Evolutionary conservation across 2,888 invertebrate species (phyloP), one percentile per base, ranked within the genome.

Genomic region (Synanthedon myopaeformis): DNA sequence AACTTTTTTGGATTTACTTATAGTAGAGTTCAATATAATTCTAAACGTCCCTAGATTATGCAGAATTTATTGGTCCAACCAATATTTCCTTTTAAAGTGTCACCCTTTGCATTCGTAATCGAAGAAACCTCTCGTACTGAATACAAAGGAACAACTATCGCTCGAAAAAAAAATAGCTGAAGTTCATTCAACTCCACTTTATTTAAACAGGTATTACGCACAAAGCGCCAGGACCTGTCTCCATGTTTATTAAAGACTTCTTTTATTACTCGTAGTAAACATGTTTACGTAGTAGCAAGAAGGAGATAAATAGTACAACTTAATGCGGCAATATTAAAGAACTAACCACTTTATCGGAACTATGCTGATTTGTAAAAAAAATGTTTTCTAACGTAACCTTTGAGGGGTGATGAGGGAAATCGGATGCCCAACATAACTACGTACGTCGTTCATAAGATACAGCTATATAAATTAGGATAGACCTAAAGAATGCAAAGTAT

Each of bases 31-130:
- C 12, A n/a, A 42, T 42, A 13, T 13, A 42, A 42, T 13, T 45
- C 45, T 14, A 45, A 14, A 45, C 45, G 45, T 45, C 13, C 45
- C 53, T 61, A 59, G 58, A 55, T 59, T 59, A 60, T 60, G 65
- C 62, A 59, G 63, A 49, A 67, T 60, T 65, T 61, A 67, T 66
- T 69, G 69, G 64, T 66, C 64, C 64, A 67, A 63, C 71, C 79
- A 76, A 82, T 85, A 83, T 85, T 82, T 84, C 84, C 85, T 85
- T 85, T 81, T 81, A 82, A 35, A 73, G 79, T 74, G 74, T 73
- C 73, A 74, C 77, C 76, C 76, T 77, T 80, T 82, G 87, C 84
- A 87, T 87, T 68, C 73, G 65, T 82, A 86, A 87, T 82, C 76
- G 82, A 79, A 73, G 70, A 76, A 76, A 76, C 76, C 70, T 70